phyloP scores from a whole-genome alignment of 1,140 invertebrate species.

The Trichomalopsis sarcophagae region DNA sequence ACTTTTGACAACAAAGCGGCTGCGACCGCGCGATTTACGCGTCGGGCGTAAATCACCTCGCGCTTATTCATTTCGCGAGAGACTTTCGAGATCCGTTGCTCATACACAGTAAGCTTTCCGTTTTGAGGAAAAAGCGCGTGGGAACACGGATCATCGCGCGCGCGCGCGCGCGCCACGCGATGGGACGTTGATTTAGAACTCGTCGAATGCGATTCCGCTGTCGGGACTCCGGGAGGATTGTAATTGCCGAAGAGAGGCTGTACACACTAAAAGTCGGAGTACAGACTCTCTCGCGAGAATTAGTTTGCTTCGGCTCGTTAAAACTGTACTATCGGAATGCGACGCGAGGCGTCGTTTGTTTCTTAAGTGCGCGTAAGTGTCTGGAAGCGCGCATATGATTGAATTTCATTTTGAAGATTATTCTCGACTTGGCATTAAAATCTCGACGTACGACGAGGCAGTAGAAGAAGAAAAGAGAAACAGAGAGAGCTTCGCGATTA shows the following conservation, averaged over 20 bases:
- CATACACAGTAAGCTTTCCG: not conserved
- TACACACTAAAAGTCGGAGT: too few relatives aligned
- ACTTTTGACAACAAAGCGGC: constrained; percentile 1
- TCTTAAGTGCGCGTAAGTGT: not conserved
- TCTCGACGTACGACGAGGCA: not conserved
- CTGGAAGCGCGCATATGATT: not conserved
- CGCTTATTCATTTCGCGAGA: constrained; percentile 23
- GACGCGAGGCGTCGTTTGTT: not conserved
- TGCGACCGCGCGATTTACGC: constrained; percentile 26
- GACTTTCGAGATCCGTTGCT: not conserved
- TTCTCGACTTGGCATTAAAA: not conserved
- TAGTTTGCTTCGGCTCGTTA: not conserved
- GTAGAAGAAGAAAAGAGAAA: too few relatives aligned
- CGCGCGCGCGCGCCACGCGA: not conserved
- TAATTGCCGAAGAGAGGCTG: too few relatives aligned
- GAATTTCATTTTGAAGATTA: not conserved
- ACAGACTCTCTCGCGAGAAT: not conserved
- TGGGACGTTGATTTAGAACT: constrained; percentile 28
- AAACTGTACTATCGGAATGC: not conserved
- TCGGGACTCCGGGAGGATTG: not conserved
- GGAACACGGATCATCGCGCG: not conserved
- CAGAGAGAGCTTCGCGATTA: constrained; percentile 3
- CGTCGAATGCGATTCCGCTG: not conserved
- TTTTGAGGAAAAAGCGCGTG: constrained; percentile 27
- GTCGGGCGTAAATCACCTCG: not conserved